phyloP scores from a whole-genome alignment of 2,113 vertebrate genomes.

The Sinocyclocheilus anophthalmus region DNA sequence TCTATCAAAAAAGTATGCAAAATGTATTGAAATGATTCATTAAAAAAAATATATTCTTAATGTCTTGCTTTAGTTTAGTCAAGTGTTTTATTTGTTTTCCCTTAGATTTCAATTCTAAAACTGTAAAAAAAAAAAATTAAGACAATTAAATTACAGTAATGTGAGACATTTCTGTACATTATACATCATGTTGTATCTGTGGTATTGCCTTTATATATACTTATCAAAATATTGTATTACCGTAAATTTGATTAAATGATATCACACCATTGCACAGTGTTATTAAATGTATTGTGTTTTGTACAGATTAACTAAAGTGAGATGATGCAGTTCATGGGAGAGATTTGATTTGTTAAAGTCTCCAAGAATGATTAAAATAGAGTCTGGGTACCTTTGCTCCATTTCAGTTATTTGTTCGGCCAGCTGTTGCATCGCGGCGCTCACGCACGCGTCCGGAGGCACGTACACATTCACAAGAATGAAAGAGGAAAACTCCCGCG shows the following conservation, averaged over 20 bases:
- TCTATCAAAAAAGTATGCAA: not conserved
- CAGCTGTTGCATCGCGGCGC: too few relatives aligned
- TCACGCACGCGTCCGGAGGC: too few relatives aligned
- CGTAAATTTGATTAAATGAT: not conserved
- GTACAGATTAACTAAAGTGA: not conserved
- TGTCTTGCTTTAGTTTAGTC: too few relatives aligned
- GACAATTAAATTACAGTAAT: not conserved
- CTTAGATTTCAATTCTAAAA: not conserved
- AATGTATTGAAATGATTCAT: not conserved
- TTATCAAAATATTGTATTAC: not conserved
- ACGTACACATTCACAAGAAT: too few relatives aligned
- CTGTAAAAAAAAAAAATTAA: not conserved
- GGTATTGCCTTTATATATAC: not conserved
- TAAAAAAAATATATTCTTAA: too few relatives aligned
- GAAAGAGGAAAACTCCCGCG: too few relatives aligned
- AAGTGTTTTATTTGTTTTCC: not conserved
- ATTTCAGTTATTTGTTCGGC: too few relatives aligned
- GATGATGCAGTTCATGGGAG: too few relatives aligned
- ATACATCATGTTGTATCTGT: not conserved
- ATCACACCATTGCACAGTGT: not conserved
- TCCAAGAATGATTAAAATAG: too few relatives aligned
- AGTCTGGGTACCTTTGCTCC: too few relatives aligned
- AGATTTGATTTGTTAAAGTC: too few relatives aligned
- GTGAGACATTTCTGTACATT: not conserved
- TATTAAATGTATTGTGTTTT: not conserved